Conservation (phyloP, 2,888 invertebrate genomes). For the Brachyptera putata region DNA sequence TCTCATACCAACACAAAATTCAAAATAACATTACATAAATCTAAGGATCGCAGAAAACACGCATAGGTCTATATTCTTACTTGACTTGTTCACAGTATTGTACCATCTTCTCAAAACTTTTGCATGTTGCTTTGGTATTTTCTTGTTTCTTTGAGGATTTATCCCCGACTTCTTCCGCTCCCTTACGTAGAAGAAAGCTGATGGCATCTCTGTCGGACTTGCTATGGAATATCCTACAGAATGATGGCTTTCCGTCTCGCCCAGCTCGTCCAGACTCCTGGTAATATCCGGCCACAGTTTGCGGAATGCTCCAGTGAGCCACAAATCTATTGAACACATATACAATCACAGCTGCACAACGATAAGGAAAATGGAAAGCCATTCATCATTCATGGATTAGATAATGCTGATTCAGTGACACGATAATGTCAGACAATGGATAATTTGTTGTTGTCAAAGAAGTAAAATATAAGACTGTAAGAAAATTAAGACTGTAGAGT, state of each 20-base stretch:
- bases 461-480: not conserved
- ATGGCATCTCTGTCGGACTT: slow-evolving; percentile 75
- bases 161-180: slow-evolving; percentile 58
- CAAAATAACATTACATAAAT: no score
- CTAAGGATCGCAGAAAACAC: no score
- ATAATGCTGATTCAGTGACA: no score
- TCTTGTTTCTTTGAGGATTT: slow-evolving; percentile 55
- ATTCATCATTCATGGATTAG: no score
- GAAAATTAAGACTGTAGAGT: no score
- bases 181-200: slow-evolving; percentile 60
- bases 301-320: slow-evolving; percentile 93
- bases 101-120: slow-evolving; percentile 78
- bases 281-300: slow-evolving; percentile 93
- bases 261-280: slow-evolving; percentile 96
- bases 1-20: no score
- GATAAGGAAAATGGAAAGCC: no score
- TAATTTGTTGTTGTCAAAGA: not conserved
- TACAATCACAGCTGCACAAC: no score
- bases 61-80: no score
- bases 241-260: slow-evolving; percentile 83
- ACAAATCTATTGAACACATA: no score
- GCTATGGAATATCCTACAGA: slow-evolving; percentile 89
- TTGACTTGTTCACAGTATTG: slow-evolving; percentile 77
- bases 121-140: slow-evolving; percentile 59
- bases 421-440: not conserved